Conservation (phyloP, 1,140 invertebrate genomes). For the Calephelis virginiensis region DNA sequence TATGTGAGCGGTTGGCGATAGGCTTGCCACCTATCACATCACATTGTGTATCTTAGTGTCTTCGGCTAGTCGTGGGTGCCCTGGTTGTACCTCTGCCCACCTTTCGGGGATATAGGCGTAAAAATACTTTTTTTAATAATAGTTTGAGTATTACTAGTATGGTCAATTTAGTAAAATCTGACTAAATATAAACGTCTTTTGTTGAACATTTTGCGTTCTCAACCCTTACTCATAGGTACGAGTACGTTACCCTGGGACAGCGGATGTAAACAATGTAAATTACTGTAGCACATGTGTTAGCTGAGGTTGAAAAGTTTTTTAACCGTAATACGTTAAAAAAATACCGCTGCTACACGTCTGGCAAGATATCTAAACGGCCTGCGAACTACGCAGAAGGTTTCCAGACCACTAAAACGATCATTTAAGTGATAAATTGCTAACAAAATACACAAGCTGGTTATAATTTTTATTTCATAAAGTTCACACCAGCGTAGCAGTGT, state of each 20-base stretch:
- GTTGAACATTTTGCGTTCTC: constrained; percentile 37
- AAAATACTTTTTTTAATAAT: no score
- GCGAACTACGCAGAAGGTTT: constrained; percentile 36
- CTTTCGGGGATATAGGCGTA: no score
- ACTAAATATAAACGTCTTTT: constrained; percentile 1
- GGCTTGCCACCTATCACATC: no score
- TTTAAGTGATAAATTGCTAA: constrained; percentile 28
- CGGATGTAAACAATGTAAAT: constrained; percentile 68
- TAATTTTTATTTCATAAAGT: background rate
- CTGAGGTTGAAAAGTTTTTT: constrained; percentile 53
- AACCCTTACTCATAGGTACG: constrained; percentile 51
- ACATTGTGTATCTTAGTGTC: no score
- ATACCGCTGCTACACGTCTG: constrained; percentile 45
- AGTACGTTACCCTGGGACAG: constrained; percentile 55
- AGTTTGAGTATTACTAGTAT: no score
- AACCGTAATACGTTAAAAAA: constrained; percentile 35
- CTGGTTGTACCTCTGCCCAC: no score
- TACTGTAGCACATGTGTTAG: constrained; percentile 51
- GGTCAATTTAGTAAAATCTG: no score
- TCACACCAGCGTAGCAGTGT: background rate
- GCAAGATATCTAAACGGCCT: constrained; percentile 38
- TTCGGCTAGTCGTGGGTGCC: no score
- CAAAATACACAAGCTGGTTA: constrained; percentile 4
- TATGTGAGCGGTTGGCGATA: no score
- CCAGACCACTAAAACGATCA: constrained; percentile 28